Percentiles rank a stretch among this genome's conserved stretches.
These are phyloP conservation scores for Dissostichus mawsoni DNA, from an alignment of 2,113 vertebrate genomes.

Conservation along the genomic window DNA sequence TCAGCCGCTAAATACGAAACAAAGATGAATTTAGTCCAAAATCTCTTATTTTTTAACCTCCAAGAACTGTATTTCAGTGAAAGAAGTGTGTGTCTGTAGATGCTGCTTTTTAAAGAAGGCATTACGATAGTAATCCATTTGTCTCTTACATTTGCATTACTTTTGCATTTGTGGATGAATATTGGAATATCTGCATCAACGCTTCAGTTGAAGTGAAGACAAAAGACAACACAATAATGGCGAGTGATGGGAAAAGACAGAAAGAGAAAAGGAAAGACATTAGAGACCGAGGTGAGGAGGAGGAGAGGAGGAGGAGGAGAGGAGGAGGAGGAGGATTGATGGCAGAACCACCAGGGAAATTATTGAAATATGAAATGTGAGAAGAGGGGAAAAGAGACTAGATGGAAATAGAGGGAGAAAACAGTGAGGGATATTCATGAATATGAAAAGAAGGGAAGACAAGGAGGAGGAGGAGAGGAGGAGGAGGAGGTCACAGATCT, in stretches of 20 bases:
- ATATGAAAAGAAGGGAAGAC: background rate
- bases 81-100: no score
- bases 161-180: no score
- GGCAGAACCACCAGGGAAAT: no score
- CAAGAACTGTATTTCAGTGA: no score
- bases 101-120: background rate
- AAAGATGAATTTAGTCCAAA: background rate
- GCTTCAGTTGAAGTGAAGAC: no score
- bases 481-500: constrained; percentile 10
- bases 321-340: no score
- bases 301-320: no score
- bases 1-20: no score
- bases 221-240: background rate
- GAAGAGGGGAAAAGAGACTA: background rate
- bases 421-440: background rate
- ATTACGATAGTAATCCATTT: no score
- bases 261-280: background rate
- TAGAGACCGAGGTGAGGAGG: background rate
- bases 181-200: no score
- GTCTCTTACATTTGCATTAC: no score
- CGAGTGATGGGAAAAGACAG: background rate
- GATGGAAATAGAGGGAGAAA: background rate
- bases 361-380: background rate
- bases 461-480: background rate
- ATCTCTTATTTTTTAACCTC: background rate